Evolutionary conservation across 2,888 invertebrate species (phyloP).

Genomic region (Byasa hedistus): DNA sequence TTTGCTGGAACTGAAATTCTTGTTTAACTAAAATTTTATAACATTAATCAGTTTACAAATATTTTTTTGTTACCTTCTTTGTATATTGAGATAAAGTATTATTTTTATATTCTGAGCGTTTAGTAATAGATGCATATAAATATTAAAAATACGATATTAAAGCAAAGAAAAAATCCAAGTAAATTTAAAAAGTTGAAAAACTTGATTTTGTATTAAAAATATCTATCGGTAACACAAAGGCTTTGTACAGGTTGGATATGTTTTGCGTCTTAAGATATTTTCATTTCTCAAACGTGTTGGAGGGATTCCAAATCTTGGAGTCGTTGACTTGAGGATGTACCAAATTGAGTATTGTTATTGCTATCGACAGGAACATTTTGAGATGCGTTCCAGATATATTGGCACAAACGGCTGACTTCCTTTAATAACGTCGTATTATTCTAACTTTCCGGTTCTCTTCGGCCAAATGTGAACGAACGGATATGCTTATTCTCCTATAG

Average conservation of each 20-base stretch:
- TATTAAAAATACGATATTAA: no score
- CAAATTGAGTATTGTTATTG: constrained; percentile 47
- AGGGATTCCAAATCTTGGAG: constrained; percentile 71
- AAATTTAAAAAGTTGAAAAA: no score
- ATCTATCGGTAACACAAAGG: not conserved
- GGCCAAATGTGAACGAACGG: constrained; percentile 17
- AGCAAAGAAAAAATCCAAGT: no score
- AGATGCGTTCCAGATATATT: constrained; percentile 28
- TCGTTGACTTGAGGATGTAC: constrained; percentile 66
- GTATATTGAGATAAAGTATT: no score
- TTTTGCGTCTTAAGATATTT: constrained; percentile 42
- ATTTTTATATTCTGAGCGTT: no score
- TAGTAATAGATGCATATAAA: no score
- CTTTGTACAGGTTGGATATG: constrained; percentile 8
- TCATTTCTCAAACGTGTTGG: constrained; percentile 76
- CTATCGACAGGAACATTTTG: constrained; percentile 54
- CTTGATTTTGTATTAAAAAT: constrained; percentile 1
- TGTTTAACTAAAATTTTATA: no score
- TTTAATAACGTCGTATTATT: constrained; percentile 26
- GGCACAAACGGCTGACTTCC: constrained; percentile 24
- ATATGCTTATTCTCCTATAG: not conserved
- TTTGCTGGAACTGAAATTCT: not conserved
- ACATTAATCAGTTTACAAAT: no score
- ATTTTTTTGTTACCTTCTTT: no score
- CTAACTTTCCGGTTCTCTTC: constrained; percentile 13